Base-by-base conservation (phyloP, 2,113 vertebrate species). In the Crotalus tigris region DNA sequence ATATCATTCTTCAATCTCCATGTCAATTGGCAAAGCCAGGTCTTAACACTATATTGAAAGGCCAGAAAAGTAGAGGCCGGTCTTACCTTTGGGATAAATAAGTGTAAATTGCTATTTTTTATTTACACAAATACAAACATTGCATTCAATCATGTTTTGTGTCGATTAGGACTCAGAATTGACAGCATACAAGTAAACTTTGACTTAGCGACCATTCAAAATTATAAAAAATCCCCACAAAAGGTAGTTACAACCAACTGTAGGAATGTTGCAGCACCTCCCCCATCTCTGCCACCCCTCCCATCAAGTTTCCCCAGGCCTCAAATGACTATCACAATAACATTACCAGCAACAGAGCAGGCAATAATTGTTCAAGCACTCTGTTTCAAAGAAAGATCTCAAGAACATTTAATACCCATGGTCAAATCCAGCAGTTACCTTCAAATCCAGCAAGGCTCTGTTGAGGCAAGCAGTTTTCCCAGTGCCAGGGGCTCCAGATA, bases 391-490 rank as follows among this genome's bases (percentile, higher is more conserved):
- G 90, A 85, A 69, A 51, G 23, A 9, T 39, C 55, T 64, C 44
- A 59, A 26, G n/a, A 51, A 7, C 46, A 8, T 15, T 57, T 64
- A 21, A 21, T 5, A 64, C 19, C 5, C 26, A 54, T 39, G 39
- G 19, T 59, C 55, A 53, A 58, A 54, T n/a, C 55, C n/a, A 15
- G 2, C 21, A 44, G n/a, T 1, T 94, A 99, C 99, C 99, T 98
- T 96, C 96, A 98, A 97, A 92, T 99, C 98, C 0, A 98, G 97
- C 91, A 99, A 98, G 46, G 98, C 96, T 1, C 98, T 97, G 97
- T 96, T 98, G 94, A 99, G 92, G 81, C 98, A 99, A 61, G 98
- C 99, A 0, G 98, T 99, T 98, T 99, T 99, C 49, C 99, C 99
- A 0, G 99, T 99, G 1, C 99, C 99, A 0, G 99, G 99, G 0